Conservation (phyloP, 2,888 invertebrate species). For the Lycaena phlaeas region DNA sequence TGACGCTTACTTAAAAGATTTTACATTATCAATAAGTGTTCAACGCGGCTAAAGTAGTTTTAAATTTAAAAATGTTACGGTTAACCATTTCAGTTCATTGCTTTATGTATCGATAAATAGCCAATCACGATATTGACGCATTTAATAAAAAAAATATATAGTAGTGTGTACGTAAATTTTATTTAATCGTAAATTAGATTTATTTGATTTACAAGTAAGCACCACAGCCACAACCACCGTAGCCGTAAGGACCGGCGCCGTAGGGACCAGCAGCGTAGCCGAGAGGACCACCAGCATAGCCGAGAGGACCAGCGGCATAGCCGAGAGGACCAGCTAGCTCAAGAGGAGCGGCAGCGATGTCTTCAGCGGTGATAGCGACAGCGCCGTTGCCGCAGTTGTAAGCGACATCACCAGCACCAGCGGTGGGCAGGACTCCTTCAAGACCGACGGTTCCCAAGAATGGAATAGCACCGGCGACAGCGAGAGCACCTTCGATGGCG, state of each 20-base stretch:
- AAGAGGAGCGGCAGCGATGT: constrained; percentile 11
- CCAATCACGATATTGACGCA: too few species aligned
- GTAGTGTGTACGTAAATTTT: too few species aligned
- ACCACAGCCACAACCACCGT: constrained; percentile 23
- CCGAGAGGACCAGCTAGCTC: constrained; percentile 7
- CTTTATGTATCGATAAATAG: too few species aligned
- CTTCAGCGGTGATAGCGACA: constrained; percentile 22
- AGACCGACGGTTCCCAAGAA: constrained; percentile 27
- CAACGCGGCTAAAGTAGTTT: too few species aligned
- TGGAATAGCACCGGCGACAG: constrained; percentile 26
- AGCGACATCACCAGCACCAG: constrained; percentile 23
- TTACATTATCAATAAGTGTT: too few species aligned
- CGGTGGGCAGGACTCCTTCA: constrained; percentile 24
- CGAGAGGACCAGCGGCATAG: constrained; percentile 4
- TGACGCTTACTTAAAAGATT: too few species aligned
- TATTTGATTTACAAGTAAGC: not conserved
- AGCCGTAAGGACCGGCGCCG: constrained; percentile 6
- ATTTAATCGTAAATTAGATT: too few species aligned
- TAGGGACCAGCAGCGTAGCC: not conserved
- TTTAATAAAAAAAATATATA: too few species aligned
- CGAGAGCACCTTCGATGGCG: constrained; percentile 25
- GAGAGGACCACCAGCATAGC: too few species aligned
- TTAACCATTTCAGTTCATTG: too few species aligned
- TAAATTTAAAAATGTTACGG: too few species aligned
- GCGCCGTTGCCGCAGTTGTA: constrained; percentile 26